Conservation (phyloP, 2,113 vertebrate species). For the Pagrus major region DNA sequence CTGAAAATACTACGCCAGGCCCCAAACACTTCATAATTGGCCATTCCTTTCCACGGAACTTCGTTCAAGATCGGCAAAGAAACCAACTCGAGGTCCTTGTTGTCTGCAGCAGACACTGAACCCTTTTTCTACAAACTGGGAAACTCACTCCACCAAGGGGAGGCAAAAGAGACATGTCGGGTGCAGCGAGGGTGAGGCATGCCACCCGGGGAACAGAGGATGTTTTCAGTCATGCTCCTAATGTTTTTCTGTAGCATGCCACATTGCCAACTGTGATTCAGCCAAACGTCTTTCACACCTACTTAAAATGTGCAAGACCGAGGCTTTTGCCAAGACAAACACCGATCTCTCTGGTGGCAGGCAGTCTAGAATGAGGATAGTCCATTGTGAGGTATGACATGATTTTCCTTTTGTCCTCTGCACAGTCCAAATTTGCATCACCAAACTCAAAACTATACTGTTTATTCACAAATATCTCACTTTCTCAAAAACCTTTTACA, state of each 20-base stretch:
- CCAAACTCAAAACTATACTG: constrained; percentile 9
- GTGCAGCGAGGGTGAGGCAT: constrained; percentile 33
- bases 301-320: constrained; percentile 56
- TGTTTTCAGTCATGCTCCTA: constrained; percentile 50
- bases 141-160: constrained; percentile 43
- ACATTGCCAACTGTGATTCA: constrained; percentile 61
- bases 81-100: constrained; percentile 40
- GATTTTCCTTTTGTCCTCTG: constrained; percentile 24
- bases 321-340: constrained; percentile 59
- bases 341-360: constrained; percentile 42
- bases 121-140: constrained; percentile 52
- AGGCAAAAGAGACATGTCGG: constrained; percentile 32
- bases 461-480: constrained; percentile 17
- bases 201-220: constrained; percentile 55
- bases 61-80: constrained; percentile 34
- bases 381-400: constrained; percentile 38
- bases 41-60: constrained; percentile 49
- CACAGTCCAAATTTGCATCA: constrained; percentile 48
- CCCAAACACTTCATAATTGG: constrained; percentile 56
- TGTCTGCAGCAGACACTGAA: constrained; percentile 49
- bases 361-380: constrained; percentile 31
- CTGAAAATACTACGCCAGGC: constrained; percentile 37
- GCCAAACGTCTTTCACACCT: constrained; percentile 62
- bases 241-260: constrained; percentile 48
- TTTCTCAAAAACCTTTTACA: constrained; percentile 31